Percentiles rank a stretch among this genome's conserved stretches.
These are phyloP conservation scores for Bombus vancouverensis DNA, from an alignment of 1,140 invertebrate species.

Conservation along the genomic window DNA sequence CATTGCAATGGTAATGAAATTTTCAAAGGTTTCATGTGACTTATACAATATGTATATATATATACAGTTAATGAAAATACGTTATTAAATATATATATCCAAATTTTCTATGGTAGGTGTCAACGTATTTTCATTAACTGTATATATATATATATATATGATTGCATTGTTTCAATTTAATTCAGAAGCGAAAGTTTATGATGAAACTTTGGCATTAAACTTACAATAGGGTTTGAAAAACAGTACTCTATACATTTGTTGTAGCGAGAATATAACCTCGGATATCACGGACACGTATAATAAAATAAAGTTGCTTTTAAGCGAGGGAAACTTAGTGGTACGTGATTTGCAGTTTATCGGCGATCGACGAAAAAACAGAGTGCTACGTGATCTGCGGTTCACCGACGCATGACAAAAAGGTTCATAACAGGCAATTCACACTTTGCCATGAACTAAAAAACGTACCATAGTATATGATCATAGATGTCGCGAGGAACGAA, in stretches of 20 bases:
- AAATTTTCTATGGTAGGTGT: too few relatives aligned
- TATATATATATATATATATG: background rate
- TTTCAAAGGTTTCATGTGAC: too few relatives aligned
- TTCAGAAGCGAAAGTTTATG: background rate
- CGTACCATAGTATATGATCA: background rate
- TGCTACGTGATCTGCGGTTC: constrained; percentile 21
- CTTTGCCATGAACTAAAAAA: constrained; percentile 1
- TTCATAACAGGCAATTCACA: background rate
- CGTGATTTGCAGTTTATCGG: constrained; percentile 27
- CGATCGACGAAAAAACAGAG: background rate
- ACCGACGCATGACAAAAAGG: background rate
- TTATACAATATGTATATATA: too few relatives aligned
- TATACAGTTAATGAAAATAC: too few relatives aligned
- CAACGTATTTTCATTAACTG: too few relatives aligned
- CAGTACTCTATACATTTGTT: background rate
- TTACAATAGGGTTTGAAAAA: background rate
- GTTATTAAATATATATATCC: too few relatives aligned
- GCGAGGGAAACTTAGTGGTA: constrained; percentile 1
- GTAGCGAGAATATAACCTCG: background rate
- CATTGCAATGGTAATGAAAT: too few relatives aligned
- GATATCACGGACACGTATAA: background rate
- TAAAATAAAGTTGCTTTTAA: constrained; percentile 16
- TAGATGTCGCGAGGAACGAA: background rate
- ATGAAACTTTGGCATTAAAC: background rate
- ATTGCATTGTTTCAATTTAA: background rate